Evolutionary conservation across 1,140 invertebrate species (phyloP), one percentile per base, ranked within the genome.

Genomic region (Ptiloglossa arizonensis): DNA sequence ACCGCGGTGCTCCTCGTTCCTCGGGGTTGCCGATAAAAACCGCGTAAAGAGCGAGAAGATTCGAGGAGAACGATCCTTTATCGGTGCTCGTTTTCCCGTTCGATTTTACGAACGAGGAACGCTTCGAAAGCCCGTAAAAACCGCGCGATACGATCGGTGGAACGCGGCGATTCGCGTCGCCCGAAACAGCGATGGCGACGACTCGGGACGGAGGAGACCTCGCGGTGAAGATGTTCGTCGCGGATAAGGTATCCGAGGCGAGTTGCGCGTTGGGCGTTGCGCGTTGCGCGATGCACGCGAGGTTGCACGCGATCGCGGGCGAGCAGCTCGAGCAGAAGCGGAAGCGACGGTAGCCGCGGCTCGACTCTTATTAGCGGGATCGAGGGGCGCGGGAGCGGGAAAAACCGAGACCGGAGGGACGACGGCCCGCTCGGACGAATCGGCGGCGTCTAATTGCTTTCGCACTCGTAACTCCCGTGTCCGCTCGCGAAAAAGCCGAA

Each of bases 201-300:
- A n/a, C n/a, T n/a, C n/a, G n/a, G n/a, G n/a, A n/a, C n/a, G n/a
- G n/a, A n/a, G n/a, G n/a, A n/a, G n/a, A n/a, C n/a, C n/a, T n/a
- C n/a, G n/a, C n/a, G n/a, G n/a, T n/a, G 69, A 82, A 80, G 81
- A 82, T 81, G 46, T 82, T 82, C 52, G 38, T 17, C 13, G 27
- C 9, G 71, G 79, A 82, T 80, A 82, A 82, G 70, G 35, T 54
- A 77, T 46, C 38, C 29, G 11, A 9, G 15, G 50, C 41, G 17
- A 48, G 46, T 54, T 41, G 48, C 32, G 56, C 63, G 35, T 4
- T 54, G 19, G 41, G 52, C 75, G n/a, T n/a, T 22, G 3, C 35
- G 35, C n/a, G 22, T 22, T 50, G 48, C 48, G n/a, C 62, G 46
- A 52, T 72, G 74, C 75, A 81, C 75, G 79, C 79, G 60, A 81